Evolutionary conservation across 1,140 invertebrate genomes (phyloP), one percentile per base, ranked within the genome.

Genomic region (Monochamus saltuarius): DNA sequence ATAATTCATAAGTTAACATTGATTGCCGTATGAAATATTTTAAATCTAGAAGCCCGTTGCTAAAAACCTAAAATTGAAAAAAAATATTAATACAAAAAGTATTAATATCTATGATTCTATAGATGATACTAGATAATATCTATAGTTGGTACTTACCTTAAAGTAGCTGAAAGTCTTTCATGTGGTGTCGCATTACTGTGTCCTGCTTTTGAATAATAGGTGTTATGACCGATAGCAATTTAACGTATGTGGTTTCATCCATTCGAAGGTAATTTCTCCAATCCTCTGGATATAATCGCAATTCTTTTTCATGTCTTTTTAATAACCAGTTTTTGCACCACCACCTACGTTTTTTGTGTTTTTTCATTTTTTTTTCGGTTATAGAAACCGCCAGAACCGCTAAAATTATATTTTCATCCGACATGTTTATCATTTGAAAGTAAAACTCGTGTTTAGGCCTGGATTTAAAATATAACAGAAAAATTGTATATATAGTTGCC

Each of bases 201-300:
- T 40, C 22, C 22, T 29, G 22, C 22, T 29, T 29, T 29, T 29
- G 22, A 29, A 29, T 47, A 19, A 14, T 47, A 47, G 45, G n/a
- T 13, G 17, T 47, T 17, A 47, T 17, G 19, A 13, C 45, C 19
- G n/a, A 47, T 35, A 51, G 36, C 49, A 51, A 51, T 42, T 65
- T 43, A 16, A 56, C 42, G 59, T 66, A 73, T 43, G 55, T 61
- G 35, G 51, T 56, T 57, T 60, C 53, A 52, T 68, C 57, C 69
- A 74, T n/a, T n/a, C n/a, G 43, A 17, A 68, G 60, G 52, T 72
- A 69, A 56, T 68, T 69, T 58, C 53, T 19, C 49, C 45, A 69
- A 62, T 71, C 62, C 40, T 63, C 43, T 39, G 62, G 63, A 51
- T 53, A 53, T 13, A 65, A 58, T 67, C 58, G 62, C 43, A 69